Conservation (phyloP, 2,113 vertebrate species). For the Leuciscus idus region DNA sequence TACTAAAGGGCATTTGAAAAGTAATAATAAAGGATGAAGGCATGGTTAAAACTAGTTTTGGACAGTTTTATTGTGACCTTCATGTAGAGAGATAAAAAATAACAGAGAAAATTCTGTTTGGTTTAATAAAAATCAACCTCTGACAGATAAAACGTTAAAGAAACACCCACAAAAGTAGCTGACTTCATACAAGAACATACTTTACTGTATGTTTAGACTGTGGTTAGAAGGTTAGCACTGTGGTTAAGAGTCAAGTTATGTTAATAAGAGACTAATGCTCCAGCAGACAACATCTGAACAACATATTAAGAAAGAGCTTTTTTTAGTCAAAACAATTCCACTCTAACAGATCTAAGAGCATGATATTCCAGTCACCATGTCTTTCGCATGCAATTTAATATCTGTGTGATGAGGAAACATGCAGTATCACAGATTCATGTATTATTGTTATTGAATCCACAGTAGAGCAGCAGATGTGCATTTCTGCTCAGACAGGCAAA, state of each 20-base stretch:
- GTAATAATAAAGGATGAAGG: background rate
- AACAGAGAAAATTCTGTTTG: background rate
- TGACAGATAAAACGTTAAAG: background rate
- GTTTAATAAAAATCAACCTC: background rate
- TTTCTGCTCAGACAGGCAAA: slow-evolving; percentile 29
- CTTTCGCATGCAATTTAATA: background rate
- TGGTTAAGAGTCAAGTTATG: background rate
- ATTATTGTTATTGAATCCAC: background rate
- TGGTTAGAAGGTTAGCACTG: background rate
- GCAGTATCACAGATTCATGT: background rate
- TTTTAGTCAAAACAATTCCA: background rate
- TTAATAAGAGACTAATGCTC: background rate
- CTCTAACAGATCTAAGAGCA: background rate
- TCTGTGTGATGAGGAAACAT: background rate
- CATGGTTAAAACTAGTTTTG: background rate
- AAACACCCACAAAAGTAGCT: background rate
- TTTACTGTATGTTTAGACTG: background rate
- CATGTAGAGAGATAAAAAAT: background rate
- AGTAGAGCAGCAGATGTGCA: slow-evolving; percentile 34
- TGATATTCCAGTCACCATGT: background rate
- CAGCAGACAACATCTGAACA: background rate
- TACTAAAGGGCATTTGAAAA: background rate
- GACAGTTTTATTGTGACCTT: background rate
- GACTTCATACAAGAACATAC: too few species aligned
- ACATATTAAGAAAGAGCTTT: background rate